These are phyloP conservation scores for Coronaproctus castanopsis DNA, from an alignment of 2,888 invertebrate species.

Conservation along the genomic window DNA sequence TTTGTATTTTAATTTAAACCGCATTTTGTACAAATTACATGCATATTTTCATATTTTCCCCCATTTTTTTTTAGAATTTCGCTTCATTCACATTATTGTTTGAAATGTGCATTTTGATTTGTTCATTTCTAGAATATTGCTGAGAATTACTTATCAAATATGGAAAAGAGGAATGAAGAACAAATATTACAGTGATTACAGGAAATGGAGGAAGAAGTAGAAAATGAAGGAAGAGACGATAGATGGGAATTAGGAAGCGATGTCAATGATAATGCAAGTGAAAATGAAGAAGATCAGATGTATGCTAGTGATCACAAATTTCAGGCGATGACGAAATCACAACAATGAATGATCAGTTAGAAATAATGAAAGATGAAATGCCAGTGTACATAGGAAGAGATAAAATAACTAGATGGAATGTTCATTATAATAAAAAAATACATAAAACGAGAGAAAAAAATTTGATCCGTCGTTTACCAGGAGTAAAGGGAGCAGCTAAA, in stretches of 20 bases:
- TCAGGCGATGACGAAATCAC: background rate
- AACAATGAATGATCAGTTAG: background rate
- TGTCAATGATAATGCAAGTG: background rate
- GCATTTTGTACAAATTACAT: too few species aligned
- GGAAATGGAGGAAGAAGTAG: background rate
- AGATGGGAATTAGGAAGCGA: background rate
- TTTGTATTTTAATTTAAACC: background rate
- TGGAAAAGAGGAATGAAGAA: background rate
- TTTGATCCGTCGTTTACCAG: too few species aligned
- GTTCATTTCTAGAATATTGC: background rate
- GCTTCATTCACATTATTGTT: background rate
- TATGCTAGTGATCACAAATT: background rate
- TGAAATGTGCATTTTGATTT: background rate
- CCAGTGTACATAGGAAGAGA: background rate
- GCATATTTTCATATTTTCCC: too few species aligned
- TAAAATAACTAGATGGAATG: background rate
- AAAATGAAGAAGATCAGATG: background rate
- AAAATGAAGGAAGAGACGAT: background rate
- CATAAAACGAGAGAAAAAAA: background rate
- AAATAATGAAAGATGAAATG: background rate
- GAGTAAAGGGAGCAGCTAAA: too few species aligned
- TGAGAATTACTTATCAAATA: background rate
- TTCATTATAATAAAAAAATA: background rate
- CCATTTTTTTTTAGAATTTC: background rate
- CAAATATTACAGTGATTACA: background rate